Evolutionary conservation across 2,888 invertebrate species (phyloP), one percentile per base, ranked within the genome.

Genomic region (Spatulosminthurus flaviceps): DNA sequence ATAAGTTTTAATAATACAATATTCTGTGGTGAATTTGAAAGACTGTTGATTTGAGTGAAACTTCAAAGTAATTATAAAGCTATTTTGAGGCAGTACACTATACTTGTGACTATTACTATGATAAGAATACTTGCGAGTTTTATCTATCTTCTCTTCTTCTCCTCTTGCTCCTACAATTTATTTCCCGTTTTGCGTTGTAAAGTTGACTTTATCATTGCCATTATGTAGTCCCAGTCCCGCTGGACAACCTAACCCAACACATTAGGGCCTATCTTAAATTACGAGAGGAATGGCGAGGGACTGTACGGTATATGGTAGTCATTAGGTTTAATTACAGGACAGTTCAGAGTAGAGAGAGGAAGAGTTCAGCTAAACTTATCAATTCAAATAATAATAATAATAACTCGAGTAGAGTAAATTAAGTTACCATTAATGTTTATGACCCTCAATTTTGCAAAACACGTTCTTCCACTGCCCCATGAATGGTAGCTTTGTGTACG

Each of bases 391-490:
- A n/a, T n/a, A n/a, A n/a, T n/a, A n/a, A n/a, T 51, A 51, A 51
- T 51, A 51, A 51, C 51, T 51, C 9, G 51, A 51, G 16, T n/a
- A 13, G 9, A 34, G 34, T 34, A 34, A 34, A 51, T 51, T 51
- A 51, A 51, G 51, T 51, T 51, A 51, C 51, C 51, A 51, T n/a
- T 51, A 51, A 51, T 51, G 51, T 51, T 51, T 51, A 51, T n/a
- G n/a, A 51, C 51, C 51, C 51, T 2, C n/a, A 51, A 51, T 51
- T 51, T 51, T 51, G 51, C 51, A 51, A 51, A 51, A 51, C 51
- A 51, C 51, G 16, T 51, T 51, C n/a, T n/a, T 51, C 7, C 51
- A n/a, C n/a, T 51, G 1, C 1, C 5, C 5, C n/a, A 51, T 51
- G 51, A 51, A 16, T n/a, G 51, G n/a, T 5, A 51, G 51, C n/a